phyloP scores from a whole-genome alignment of 2,113 vertebrate genomes.

The Eudyptes chrysolophus region DNA sequence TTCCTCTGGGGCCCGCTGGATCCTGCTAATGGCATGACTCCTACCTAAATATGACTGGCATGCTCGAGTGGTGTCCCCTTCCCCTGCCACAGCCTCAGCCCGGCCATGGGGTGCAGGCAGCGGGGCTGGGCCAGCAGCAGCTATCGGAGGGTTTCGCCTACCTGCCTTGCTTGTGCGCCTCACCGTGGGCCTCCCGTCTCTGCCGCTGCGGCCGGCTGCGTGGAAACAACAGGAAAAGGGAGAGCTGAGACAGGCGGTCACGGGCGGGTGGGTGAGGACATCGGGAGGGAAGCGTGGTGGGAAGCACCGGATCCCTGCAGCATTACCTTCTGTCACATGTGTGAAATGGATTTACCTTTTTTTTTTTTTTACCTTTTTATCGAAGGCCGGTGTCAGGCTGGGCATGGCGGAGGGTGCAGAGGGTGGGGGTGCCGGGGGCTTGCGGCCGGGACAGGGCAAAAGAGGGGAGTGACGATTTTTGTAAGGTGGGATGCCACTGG shows the following conservation, averaged over 20 bases:
- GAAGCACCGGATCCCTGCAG: rapidly evolving
- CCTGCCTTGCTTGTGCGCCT: slow-evolving; percentile 82
- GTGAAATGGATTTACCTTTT: not conserved
- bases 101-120: rapidly evolving
- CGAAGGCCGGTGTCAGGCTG: rapidly evolving
- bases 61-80: rapidly evolving
- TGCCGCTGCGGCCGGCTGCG: slow-evolving; percentile 65
- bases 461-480: not conserved
- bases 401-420: rapidly evolving
- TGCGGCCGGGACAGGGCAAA: rapidly evolving
- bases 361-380: not conserved
- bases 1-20: too few species aligned
- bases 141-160: not conserved
- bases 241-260: not conserved
- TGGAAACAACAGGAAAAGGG: not conserved
- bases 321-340: rapidly evolving
- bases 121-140: not conserved
- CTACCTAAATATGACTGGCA: rapidly evolving
- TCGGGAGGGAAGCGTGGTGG: not conserved
- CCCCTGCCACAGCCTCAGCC: not conserved
- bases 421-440: rapidly evolving
- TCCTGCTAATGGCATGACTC: rapidly evolving
- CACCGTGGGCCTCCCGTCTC: slow-evolving; percentile 75
- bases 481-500: rapidly evolving
- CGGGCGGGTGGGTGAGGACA: rapidly evolving